Base-by-base conservation (phyloP, 1,140 invertebrate genomes). In the Drosophila cardini region DNA sequence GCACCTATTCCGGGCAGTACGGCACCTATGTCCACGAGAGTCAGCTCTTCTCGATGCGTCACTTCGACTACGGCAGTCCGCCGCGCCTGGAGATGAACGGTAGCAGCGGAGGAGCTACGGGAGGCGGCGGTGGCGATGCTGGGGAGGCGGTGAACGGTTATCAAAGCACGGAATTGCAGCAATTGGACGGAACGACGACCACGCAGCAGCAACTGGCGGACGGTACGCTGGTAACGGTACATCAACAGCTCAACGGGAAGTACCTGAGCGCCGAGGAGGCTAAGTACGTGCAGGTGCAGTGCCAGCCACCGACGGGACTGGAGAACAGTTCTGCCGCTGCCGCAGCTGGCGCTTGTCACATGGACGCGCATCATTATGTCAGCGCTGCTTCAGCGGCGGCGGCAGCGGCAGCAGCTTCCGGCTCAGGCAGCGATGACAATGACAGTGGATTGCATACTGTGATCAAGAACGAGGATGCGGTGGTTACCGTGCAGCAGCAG, bases 1-100 rank as follows among this genome's bases (percentile, higher is more conserved):
- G 91, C 21, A 91, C 91, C 52, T 92, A 92, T 53, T 87, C 91
- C 26, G 81, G 86, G 13, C 91, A 92, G 70, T 92, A 92, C 48
- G 89, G 90, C 26, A 85, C 90, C 32, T 92, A 92, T 60, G 90
- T 92, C 8, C 91, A 92, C 46, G 91, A 92, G 52, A 91, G 78
- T 36, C 91, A 92, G 71, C 55, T 92, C 10, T 92, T 92, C 57
- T 84, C 91, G 42, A 90, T 92, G 81, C 81, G 91, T 0, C 90
- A 91, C 68, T 92, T 90, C 42, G 91, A 92, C 34, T 92, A 92
- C 61, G 91, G 91, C 16, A 92, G 90, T 67, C 91, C 91, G 10
- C 86, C 90, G 6, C 76, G 91, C 36, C 62, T 91, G 26, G 90
- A 92, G 26, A 91, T 90, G 76, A 70, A 67, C 10, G 82, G 76